phyloP scores from a whole-genome alignment of 2,888 invertebrate genomes.

The Tipula lateralis region DNA sequence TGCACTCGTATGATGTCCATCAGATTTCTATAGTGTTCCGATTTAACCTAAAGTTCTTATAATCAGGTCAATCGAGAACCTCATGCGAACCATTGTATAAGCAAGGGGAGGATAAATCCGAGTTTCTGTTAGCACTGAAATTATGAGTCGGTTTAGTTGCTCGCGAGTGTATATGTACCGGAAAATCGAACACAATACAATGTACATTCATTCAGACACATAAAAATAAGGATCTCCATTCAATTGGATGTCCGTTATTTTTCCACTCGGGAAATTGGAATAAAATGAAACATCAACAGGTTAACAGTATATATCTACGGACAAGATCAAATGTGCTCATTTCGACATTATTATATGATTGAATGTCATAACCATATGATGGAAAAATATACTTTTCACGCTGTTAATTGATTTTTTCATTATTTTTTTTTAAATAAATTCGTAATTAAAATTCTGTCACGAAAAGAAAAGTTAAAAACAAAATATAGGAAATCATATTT shows the following conservation, averaged over 20 bases:
- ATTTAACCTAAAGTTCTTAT: too few species aligned
- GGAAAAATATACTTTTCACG: neutral
- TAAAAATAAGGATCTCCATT: neutral
- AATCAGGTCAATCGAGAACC: too few species aligned
- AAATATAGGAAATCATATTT: neutral
- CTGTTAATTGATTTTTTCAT: constrained; percentile 4
- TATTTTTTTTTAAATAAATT: neutral
- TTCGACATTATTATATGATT: neutral
- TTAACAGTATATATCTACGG: neutral
- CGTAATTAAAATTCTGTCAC: neutral
- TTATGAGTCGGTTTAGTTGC: too few species aligned
- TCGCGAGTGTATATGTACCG: neutral
- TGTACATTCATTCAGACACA: too few species aligned
- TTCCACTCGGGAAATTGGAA: neutral
- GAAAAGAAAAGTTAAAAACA: neutral
- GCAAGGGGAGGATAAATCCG: too few species aligned
- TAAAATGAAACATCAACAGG: neutral
- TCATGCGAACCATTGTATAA: too few species aligned
- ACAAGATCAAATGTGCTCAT: neutral
- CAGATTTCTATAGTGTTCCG: too few species aligned
- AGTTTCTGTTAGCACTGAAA: too few species aligned
- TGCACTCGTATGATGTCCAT: too few species aligned
- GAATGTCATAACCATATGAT: neutral
- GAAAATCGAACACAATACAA: neutral
- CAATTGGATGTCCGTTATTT: neutral